phyloP scores from a whole-genome alignment of 2,797 vertebrate genomes.

The Picus viridis region DNA sequence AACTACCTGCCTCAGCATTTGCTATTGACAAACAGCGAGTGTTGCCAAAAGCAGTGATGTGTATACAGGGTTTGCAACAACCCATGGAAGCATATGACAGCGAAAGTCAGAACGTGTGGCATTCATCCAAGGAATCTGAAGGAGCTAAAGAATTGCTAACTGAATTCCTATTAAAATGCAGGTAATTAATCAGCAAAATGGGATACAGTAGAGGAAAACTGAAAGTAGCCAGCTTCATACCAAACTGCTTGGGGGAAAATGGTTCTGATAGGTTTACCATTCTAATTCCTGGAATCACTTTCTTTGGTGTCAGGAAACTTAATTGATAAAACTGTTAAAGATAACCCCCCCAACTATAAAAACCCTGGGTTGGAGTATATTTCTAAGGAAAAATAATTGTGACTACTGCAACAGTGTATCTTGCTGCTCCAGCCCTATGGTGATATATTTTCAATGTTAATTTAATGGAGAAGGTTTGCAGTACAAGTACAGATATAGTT shows the following conservation, averaged over 20 bases:
- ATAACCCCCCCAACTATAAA: neutral
- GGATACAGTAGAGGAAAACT: constrained; percentile 7
- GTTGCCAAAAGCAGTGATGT: constrained; percentile 8
- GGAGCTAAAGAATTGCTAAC: constrained; percentile 17
- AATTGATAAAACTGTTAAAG: neutral
- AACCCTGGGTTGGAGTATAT: neutral
- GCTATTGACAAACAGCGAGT: neutral
- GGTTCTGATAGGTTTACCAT: constrained; percentile 1
- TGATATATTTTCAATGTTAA: neutral
- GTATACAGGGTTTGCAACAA: neutral
- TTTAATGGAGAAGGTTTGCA: neutral
- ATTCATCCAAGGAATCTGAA: constrained; percentile 36
- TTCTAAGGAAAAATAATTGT: neutral
- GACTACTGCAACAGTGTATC: neutral
- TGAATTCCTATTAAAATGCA: constrained; percentile 31
- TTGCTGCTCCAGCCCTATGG: neutral
- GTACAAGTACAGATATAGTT: neutral
- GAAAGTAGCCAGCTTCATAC: neutral
- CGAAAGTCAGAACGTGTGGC: constrained; percentile 25
- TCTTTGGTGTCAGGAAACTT: neutral
- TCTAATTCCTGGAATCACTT: constrained; percentile 25
- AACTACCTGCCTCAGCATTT: neutral
- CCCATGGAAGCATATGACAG: constrained; percentile 15
- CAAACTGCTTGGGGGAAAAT: neutral
- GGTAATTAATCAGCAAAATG: constrained; percentile 52